Percentiles rank a stretch among this genome's conserved stretches.
Evolutionary conservation across 1,140 invertebrate genomes (phyloP).

Genomic region (Atta cephalotes): DNA sequence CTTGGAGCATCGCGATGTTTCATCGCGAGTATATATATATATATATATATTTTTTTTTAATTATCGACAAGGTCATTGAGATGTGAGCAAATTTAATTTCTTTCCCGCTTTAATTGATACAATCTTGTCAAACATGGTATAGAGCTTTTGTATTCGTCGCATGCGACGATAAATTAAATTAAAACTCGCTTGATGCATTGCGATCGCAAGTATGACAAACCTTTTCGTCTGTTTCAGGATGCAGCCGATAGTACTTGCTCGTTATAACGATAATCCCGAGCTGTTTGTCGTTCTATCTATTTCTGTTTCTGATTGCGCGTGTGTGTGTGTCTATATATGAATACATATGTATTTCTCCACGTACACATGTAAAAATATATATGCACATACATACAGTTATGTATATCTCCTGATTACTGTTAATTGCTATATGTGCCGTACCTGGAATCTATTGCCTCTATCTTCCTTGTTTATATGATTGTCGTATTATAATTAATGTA

Average conservation of each 20-base stretch:
- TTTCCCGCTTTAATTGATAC: not conserved
- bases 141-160: not conserved
- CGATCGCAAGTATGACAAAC: conserved; percentile 74
- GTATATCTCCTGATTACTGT: conserved; percentile 71
- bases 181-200: conserved; percentile 42
- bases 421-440: conserved; percentile 71
- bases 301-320: conserved; percentile 60
- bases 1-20: conserved; percentile 43
- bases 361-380: conserved; percentile 22
- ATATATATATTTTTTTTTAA: not conserved
- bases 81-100: not conserved
- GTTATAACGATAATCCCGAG: conserved; percentile 67
- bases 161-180: not conserved
- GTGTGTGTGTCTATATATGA: conserved; percentile 28
- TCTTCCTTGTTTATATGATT: conserved; percentile 68
- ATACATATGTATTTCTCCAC: conserved; percentile 16
- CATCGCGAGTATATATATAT: not conserved
- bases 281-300: conserved; percentile 68
- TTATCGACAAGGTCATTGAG: not conserved
- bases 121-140: not conserved
- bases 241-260: conserved; percentile 80
- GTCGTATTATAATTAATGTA: conserved; percentile 67
- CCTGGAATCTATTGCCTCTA: conserved; percentile 70
- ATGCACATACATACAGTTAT: conserved; percentile 50
- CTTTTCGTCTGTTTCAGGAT: conserved; percentile 85